Base-by-base conservation (phyloP, 1,140 invertebrate genomes). In the Zaprionus nigranus region DNA sequence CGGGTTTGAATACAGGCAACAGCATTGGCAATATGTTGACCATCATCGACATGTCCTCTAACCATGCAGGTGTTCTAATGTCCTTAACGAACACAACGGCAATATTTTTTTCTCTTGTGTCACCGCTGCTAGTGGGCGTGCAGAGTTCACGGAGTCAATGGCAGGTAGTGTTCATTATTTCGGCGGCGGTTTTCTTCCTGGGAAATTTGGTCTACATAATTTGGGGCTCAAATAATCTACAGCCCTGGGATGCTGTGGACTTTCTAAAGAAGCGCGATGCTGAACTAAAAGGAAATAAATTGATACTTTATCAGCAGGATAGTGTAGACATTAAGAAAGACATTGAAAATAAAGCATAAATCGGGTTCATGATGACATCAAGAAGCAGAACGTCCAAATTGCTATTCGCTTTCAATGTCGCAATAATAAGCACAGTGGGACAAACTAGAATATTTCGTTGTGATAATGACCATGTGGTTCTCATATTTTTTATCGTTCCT, bases 1-100 rank as follows among this genome's bases (percentile, higher is more conserved):
- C 97, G 3, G 95, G 96, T 0, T 91, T 96, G 1, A 97, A 97
- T 66, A 95, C 96, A 6, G 96, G 96, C n/a, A 94, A 95, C 43
- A 96, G 95, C 79, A 95, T 96, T 51, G 97, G 97, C 4, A 94
- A 92, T 72, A 92, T 95, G 77, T 93, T 95, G 22, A 95, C 95
- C 71, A 95, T 96, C 53, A 94, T 96, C 74, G 96, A 97, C 91
- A 94, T 97, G 79, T 94, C 96, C 5, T 96, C 96, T 0, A 96
- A 96, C 86, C 96, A 95, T 82, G 95, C 95, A 1, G 96, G 96
- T 28, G 95, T 95, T 12, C 82, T 97, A 3, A 90, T 90, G 86
- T 82, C 96, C 22, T 93, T 97, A 26, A 96, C 95, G 30, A 97
- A 97, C 92, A 96, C 95, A 43, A 93, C 94, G 43, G 95, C 95